Percentiles rank a stretch among this genome's conserved stretches.
phyloP scores from a whole-genome alignment of 1,140 invertebrate species.

The Aradophagus sp. region DNA sequence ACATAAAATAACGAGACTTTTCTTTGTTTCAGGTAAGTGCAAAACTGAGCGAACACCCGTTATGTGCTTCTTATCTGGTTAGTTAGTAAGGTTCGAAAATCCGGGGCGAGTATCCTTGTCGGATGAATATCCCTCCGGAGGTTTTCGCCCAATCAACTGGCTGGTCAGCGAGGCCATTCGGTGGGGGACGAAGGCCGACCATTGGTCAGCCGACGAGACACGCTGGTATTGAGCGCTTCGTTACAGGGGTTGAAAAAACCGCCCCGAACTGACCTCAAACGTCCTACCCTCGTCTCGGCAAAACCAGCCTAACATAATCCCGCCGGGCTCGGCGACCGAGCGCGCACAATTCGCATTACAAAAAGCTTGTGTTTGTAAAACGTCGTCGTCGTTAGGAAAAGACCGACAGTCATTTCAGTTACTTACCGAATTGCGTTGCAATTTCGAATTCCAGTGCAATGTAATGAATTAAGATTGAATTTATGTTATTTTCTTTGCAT shows the following conservation, averaged over 20 bases:
- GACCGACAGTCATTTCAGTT: slow-evolving; percentile 24
- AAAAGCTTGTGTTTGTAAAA: slow-evolving; percentile 45
- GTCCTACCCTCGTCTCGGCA: slow-evolving; percentile 74
- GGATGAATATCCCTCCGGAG: slow-evolving; percentile 71
- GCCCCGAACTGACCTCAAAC: slow-evolving; percentile 75
- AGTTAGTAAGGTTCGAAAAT: slow-evolving; percentile 71
- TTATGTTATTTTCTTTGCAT: too few relatives aligned
- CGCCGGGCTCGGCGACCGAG: slow-evolving; percentile 36
- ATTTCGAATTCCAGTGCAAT: too few relatives aligned
- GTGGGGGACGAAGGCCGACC: slow-evolving; percentile 69
- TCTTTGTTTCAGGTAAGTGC: too few relatives aligned
- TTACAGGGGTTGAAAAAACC: slow-evolving; percentile 73
- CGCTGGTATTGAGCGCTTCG: slow-evolving; percentile 72
- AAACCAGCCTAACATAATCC: slow-evolving; percentile 69
- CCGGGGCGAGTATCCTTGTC: slow-evolving; percentile 64
- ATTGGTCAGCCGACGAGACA: slow-evolving; percentile 72
- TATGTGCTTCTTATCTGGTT: slow-evolving; percentile 68
- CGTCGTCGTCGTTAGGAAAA: slow-evolving; percentile 20
- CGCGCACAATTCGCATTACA: slow-evolving; percentile 40
- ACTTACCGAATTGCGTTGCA: slow-evolving; percentile 25
- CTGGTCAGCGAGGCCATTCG: slow-evolving; percentile 66
- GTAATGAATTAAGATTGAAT: too few relatives aligned
- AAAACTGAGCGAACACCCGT: slow-evolving; percentile 64
- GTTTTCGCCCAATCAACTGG: slow-evolving; percentile 70
- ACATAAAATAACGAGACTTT: too few relatives aligned